phyloP scores from a whole-genome alignment of 1,140 invertebrate genomes.

The Apis dorsata region DNA sequence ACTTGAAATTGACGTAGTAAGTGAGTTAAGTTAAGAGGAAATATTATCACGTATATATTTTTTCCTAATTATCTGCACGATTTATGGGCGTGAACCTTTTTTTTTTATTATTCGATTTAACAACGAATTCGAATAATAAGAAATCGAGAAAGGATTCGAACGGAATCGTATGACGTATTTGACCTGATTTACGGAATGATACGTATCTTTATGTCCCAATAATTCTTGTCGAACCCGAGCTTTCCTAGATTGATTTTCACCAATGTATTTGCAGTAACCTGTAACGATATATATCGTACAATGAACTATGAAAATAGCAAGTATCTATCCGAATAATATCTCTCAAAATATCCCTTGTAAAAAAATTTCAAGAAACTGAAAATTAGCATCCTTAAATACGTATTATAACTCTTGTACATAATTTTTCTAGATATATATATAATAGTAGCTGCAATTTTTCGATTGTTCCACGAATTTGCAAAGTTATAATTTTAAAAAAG shows the following conservation, averaged over 20 bases:
- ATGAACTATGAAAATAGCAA: not conserved
- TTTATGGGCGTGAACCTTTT: not conserved
- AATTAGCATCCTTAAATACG: too few relatives aligned
- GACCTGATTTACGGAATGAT: constrained; percentile 4
- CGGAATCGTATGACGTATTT: not conserved
- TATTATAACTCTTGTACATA: too few relatives aligned
- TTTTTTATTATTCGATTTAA: not conserved
- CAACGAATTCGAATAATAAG: not conserved
- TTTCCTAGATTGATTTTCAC: constrained; percentile 1
- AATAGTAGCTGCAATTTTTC: too few relatives aligned
- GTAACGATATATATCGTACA: not conserved
- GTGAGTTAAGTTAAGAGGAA: not conserved
- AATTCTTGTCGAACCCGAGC: not conserved
- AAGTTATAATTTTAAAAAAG: too few relatives aligned
- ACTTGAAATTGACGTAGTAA: not conserved
- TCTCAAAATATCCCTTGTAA: not conserved
- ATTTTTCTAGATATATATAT: too few relatives aligned
- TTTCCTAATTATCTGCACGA: not conserved
- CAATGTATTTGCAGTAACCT: not conserved
- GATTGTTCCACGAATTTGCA: too few relatives aligned
- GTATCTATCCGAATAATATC: not conserved
- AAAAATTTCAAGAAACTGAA: not conserved
- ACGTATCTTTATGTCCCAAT: constrained; percentile 2
- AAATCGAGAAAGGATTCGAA: not conserved
- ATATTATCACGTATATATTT: not conserved